Conservation (phyloP, 92 coral and sea anemone species). For the Porites divaricata region DNA sequence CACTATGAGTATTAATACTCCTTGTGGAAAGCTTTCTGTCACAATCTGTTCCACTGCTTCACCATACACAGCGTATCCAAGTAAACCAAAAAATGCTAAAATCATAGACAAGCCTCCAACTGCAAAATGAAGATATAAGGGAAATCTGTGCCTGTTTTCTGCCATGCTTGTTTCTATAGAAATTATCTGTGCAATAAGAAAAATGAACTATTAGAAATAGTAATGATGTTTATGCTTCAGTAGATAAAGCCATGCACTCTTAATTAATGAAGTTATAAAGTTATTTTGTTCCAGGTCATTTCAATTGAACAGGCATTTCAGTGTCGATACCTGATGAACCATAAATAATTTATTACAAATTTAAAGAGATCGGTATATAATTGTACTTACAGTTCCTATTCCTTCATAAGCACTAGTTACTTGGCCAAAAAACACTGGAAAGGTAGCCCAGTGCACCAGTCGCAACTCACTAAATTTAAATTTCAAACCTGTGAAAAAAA, state of each 20-base stretch:
- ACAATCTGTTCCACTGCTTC: constrained; percentile 79
- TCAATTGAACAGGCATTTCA: neutral
- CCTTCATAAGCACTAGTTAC: constrained; percentile 96
- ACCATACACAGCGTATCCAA: constrained; percentile 87
- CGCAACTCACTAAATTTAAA: constrained; percentile 74
- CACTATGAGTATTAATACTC: constrained; percentile 70
- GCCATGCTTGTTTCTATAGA: constrained; percentile 98
- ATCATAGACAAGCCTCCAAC: constrained; percentile 72
- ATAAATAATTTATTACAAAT: neutral
- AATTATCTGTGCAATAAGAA: constrained; percentile 61
- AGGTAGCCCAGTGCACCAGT: constrained; percentile 70
- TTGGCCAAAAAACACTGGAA: constrained; percentile 98
- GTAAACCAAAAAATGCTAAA: constrained; percentile 87
- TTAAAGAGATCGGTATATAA: neutral
- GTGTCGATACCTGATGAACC: no score
- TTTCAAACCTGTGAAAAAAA: constrained; percentile 64
- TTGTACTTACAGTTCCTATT: constrained; percentile 85
- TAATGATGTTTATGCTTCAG: neutral
- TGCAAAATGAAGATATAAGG: constrained; percentile 87
- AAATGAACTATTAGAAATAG: neutral
- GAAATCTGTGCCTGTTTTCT: constrained; percentile 82
- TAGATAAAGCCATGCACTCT: no score
- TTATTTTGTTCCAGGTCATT: neutral
- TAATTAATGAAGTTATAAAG: no score
- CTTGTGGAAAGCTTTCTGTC: constrained; percentile 80